Percentiles rank a stretch among this genome's conserved stretches.
These are phyloP conservation scores for Tetrax tetrax DNA, from an alignment of 2,113 vertebrate genomes.

Conservation along the genomic window DNA sequence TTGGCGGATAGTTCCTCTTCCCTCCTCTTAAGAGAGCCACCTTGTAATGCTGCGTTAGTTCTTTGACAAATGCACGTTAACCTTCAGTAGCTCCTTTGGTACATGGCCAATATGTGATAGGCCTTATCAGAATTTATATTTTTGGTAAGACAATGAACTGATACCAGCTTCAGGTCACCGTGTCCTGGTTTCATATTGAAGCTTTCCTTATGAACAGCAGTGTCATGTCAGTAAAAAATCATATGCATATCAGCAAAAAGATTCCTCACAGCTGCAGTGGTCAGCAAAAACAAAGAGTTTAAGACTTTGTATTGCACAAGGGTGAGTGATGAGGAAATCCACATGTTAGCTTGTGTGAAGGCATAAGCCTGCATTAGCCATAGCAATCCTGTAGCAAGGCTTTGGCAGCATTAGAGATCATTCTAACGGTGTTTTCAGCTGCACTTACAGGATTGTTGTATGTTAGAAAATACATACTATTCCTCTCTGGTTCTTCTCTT, in stretches of 20 bases:
- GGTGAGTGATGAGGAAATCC: not conserved
- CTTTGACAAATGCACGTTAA: not conserved
- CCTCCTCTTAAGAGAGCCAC: not conserved
- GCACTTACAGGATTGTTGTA: not conserved
- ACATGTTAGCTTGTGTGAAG: not conserved
- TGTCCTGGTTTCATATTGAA: not conserved
- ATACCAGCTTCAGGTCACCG: not conserved
- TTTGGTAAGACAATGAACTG: not conserved
- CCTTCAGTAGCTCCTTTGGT: not conserved
- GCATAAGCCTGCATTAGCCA: not conserved
- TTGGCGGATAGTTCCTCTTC: not conserved
- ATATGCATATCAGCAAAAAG: not conserved
- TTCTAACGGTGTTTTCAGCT: not conserved
- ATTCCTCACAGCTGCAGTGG: not conserved
- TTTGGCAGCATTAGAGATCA: not conserved
- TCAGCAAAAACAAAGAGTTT: constrained; percentile 23
- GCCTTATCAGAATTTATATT: not conserved
- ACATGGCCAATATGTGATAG: not conserved
- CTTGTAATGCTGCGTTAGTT: not conserved
- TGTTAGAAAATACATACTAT: not conserved
- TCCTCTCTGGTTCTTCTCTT: not conserved
- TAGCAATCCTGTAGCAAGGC: not conserved
- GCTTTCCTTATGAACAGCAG: not conserved
- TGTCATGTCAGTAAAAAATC: not conserved
- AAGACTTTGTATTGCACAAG: constrained; percentile 48